Evolutionary conservation across 1,140 invertebrate genomes (phyloP), one percentile per base, ranked within the genome.

Genomic region (Zelostemma sp.): DNA sequence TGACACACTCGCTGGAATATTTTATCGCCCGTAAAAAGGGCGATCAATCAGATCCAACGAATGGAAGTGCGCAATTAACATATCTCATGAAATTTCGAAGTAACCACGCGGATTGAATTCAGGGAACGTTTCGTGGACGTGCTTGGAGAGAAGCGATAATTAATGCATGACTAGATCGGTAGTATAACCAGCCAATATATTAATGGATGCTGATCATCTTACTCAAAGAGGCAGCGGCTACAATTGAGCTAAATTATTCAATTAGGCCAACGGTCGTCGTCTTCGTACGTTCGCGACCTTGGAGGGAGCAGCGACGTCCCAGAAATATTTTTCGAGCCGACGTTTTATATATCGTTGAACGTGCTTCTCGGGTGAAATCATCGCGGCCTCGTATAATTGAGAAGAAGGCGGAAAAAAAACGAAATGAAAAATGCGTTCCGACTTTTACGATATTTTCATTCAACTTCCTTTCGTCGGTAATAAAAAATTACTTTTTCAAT

Each of bases 161-260:
- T 14, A 38, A 38, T 38, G 12, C 12, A 38, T 38, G 12, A 11
- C 2, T 38, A 2, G 9, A 14, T 38, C 35, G n/a, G 2, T 11
- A 2, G 35, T 11, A 5, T 31, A 31, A 31, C 35, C 35, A 38
- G 2, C 12, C 9, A 2, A 38, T 38, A 14, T n/a, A 43, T 35
- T 11, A 35, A 35, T 35, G 6, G 33, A 35, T 35, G 33, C 33
- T 35, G 55, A 15, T 50, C 57, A 55, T 71, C 63, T 66, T 63
- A 41, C 41, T 51, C 38, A 12, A 41, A 25, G 47, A 8, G 11
- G 12, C 48, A 31, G 47, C 51, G 40, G 53, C 61, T 65, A 49
- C 54, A 70, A 70, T 61, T 53, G 62, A 51, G 45, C 55, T 62
- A 43, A 71, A 66, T 71, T 71, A 71, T 71, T 71, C 62, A 71